These are phyloP conservation scores for Tamandua tetradactyla DNA, from an alignment of 2,797 vertebrate genomes.

Conservation along the genomic window DNA sequence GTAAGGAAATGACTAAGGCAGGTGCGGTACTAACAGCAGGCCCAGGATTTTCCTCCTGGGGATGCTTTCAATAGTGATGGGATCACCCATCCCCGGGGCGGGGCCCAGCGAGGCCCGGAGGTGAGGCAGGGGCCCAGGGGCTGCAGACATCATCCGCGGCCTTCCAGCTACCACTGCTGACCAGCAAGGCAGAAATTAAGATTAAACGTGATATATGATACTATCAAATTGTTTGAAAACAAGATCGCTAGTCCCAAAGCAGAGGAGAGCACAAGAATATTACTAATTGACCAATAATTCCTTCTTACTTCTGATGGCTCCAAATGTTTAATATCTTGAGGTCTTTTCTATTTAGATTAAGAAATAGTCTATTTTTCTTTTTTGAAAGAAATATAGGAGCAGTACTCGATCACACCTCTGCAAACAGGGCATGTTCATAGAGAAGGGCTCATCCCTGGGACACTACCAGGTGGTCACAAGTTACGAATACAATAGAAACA, in stretches of 20 bases:
- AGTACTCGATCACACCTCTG: conserved; percentile 96
- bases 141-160: background rate
- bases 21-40: background rate
- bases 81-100: background rate
- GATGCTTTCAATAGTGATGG: background rate
- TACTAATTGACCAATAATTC: background rate
- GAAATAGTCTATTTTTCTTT: conserved; percentile 49
- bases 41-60: too few relatives aligned
- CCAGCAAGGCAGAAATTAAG: background rate
- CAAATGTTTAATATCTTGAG: background rate
- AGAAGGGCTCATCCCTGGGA: conserved; percentile 98
- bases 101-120: background rate
- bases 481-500: conserved; percentile 99
- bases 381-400: conserved; percentile 97
- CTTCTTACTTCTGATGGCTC: conserved; percentile 10
- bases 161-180: background rate
- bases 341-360: background rate
- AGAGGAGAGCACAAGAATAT: background rate
- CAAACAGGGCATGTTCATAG: conserved; percentile 98
- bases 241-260: conserved; percentile 32
- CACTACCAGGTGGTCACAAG: conserved; percentile 97
- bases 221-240: background rate
- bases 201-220: background rate
- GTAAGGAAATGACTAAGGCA: background rate
- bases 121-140: background rate